Base-by-base conservation (phyloP, 2,888 invertebrate species). In the Papilio protenor region DNA sequence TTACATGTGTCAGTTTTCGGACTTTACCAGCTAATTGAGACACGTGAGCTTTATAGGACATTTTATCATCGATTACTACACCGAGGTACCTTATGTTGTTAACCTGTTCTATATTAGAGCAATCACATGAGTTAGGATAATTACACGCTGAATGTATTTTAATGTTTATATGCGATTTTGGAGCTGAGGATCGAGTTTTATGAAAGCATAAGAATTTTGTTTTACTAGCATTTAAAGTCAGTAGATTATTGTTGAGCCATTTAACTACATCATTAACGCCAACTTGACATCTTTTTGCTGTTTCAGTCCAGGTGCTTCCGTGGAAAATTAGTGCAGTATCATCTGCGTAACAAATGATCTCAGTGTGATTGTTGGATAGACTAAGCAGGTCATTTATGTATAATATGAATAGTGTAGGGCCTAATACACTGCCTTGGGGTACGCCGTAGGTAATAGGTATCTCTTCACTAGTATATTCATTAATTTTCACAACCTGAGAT, bases 321-420 rank as follows among this genome's bases (percentile, higher is more conserved):
- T 59, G 59, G 11, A 59, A 59, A 59, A 59, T 59, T 4, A 59
- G 59, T 27, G 59, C 59, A 59, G 59, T 59, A 3, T 59, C 59
- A 59, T 59, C 59, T 2, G 59, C 23, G 27, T 59, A 27, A 59
- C 59, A 59, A 14, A 59, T 27, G 18, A 59, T 59, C 11, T 59
- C 59, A 14, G 59, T 23, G 14, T 27, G 23, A 10, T 21, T 21
- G 16, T 57, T 57, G 55, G 55, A n/a, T n/a, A 57, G 21, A 2
- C 55, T 57, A 57, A 57, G 21, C 21, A 57, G 55, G 21, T 57
- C 21, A 57, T 57, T 57, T 21, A 21, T n/a, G 10, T 57, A 57
- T 21, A 57, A 21, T 10, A 57, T n/a, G 21, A 57, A 57, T n/a
- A 57, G 21, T 57, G 55, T 57, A n/a, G 55, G 55, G n/a, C n/a